A percentile compares a stretch with the other conserved stretches of the same genome.
Evolutionary conservation across 1,140 invertebrate species (phyloP).

Genomic region (Platyscapa corneri): DNA sequence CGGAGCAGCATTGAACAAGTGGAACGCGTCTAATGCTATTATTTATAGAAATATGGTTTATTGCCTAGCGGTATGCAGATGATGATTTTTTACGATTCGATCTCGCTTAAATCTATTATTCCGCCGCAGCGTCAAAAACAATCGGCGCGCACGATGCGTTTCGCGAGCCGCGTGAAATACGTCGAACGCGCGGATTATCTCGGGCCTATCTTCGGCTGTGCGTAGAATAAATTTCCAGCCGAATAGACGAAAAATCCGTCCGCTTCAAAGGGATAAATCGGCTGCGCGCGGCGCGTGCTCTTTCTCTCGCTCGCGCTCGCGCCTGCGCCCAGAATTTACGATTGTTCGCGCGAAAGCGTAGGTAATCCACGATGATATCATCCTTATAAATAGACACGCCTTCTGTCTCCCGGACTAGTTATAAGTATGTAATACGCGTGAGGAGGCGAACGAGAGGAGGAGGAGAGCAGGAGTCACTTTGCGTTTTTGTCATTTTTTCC

Average conservation of each 20-base stretch:
- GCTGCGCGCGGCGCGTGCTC: background rate
- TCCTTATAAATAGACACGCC: slow-evolving; percentile 72
- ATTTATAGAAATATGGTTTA: too few relatives aligned
- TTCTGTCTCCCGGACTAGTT: slow-evolving; percentile 58
- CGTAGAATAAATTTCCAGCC: slow-evolving; percentile 12
- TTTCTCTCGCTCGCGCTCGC: slow-evolving; percentile 55
- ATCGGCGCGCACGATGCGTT: too few relatives aligned
- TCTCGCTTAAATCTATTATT: too few relatives aligned
- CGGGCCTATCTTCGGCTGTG: background rate
- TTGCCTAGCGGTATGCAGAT: too few relatives aligned
- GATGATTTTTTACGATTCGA: too few relatives aligned
- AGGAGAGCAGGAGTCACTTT: too few relatives aligned
- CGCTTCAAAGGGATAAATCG: slow-evolving; percentile 26
- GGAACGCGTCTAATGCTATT: too few relatives aligned
- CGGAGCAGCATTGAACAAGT: too few relatives aligned
- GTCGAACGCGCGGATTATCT: background rate
- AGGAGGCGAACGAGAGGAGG: background rate
- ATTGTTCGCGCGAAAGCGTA: slow-evolving; percentile 72
- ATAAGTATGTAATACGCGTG: slow-evolving; percentile 3
- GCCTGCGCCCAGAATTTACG: slow-evolving; percentile 65
- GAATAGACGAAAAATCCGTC: background rate
- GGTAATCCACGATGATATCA: slow-evolving; percentile 73
- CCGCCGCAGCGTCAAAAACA: too few relatives aligned
- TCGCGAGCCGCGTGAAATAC: background rate
- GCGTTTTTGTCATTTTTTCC: too few relatives aligned